Conservation (phyloP, 2,797 vertebrate genomes). For the Loris lydekkerianus region DNA sequence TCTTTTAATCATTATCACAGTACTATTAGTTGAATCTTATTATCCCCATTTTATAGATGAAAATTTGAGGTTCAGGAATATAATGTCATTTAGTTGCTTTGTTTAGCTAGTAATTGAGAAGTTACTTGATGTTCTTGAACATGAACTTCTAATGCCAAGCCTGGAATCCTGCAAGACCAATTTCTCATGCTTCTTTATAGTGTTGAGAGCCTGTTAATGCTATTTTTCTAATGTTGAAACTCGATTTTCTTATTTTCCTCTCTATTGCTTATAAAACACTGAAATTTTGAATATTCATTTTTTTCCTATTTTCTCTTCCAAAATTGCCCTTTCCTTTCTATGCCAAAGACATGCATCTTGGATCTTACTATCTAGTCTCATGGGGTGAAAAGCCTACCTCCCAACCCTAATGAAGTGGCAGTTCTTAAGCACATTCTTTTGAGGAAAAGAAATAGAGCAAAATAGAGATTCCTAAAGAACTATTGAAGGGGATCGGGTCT, state of each 20-base stretch:
- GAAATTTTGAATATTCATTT: not conserved
- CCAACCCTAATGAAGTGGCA: not conserved
- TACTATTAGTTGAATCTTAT: not conserved
- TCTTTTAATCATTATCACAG: not conserved
- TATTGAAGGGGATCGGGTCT: not conserved
- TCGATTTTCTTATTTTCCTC: not conserved
- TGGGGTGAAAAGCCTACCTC: not conserved
- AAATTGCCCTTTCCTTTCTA: not conserved
- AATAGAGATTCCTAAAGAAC: not conserved
- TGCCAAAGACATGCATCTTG: not conserved
- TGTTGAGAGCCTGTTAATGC: not conserved
- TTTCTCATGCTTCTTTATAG: slow-evolving; percentile 42
- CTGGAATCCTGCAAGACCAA: not conserved
- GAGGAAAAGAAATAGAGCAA: not conserved
- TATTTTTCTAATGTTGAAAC: slow-evolving; percentile 22
- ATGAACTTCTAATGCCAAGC: not conserved
- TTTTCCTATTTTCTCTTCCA: not conserved
- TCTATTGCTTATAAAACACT: not conserved
- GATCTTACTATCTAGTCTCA: not conserved
- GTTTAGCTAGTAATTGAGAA: not conserved
- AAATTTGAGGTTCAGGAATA: slow-evolving; percentile 11
- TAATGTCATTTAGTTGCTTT: not conserved
- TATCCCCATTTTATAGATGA: not conserved
- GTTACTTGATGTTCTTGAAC: not conserved
- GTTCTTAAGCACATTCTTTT: slow-evolving; percentile 36